Conservation (phyloP, 2,888 invertebrate genomes). For the Gastracanthus pulcherrimus region DNA sequence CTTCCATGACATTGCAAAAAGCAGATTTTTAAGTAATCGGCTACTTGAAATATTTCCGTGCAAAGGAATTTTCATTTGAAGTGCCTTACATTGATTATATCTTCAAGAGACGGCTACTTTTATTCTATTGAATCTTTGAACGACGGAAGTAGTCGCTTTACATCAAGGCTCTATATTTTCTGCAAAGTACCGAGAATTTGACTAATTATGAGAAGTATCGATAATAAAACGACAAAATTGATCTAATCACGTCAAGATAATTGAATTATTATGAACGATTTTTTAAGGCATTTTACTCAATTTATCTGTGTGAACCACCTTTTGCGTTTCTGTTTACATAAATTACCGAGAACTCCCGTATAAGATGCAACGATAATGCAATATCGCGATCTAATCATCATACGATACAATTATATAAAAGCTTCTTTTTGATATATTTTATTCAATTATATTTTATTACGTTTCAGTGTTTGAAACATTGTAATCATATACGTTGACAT, state of each 20-base stretch:
- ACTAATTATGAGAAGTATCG: background rate
- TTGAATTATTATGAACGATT: background rate
- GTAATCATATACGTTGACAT: background rate
- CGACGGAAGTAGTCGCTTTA: constrained; percentile 14
- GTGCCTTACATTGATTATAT: constrained; percentile 3
- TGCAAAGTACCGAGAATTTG: background rate
- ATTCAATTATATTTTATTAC: background rate
- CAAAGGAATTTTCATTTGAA: constrained; percentile 25
- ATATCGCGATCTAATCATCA: constrained; percentile 19
- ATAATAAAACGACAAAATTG: background rate
- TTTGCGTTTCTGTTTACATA: constrained; percentile 26
- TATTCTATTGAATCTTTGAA: constrained; percentile 2
- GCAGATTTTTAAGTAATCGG: background rate
- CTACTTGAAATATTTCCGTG: constrained; percentile 41
- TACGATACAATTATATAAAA: background rate
- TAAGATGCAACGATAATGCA: constrained; percentile 20
- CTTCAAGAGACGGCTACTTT: background rate
- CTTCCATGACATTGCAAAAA: constrained; percentile 20
- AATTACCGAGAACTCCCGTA: constrained; percentile 22
- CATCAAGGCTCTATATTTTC: background rate
- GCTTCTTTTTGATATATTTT: background rate
- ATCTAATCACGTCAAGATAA: background rate
- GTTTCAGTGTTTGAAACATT: background rate
- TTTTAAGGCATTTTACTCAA: background rate
- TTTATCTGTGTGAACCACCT: background rate